Evolutionary conservation across 2,113 vertebrate species (phyloP), one percentile per base, ranked within the genome.

Genomic region (Numida meleagris): DNA sequence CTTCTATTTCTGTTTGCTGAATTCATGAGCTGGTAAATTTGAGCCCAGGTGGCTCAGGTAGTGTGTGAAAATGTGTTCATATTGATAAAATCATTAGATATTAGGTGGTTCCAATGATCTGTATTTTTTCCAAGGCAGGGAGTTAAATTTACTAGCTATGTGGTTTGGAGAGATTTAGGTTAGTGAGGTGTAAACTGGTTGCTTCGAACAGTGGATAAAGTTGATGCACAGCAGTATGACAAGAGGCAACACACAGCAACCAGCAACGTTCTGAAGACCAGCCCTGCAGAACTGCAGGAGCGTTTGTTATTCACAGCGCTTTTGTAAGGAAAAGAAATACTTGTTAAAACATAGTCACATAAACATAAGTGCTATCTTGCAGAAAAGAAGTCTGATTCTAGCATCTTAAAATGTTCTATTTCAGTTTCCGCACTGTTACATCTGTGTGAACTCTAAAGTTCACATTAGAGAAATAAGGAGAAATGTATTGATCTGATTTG

Each of bases 401-500:
- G 9, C n/a, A 76, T 45, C 40, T 82, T 88, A 76, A 94, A 95
- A 68, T 86, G 55, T 58, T 88, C 42, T 73, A 0, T 86, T 94
- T 76, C 55, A 16, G 45, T 88, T 95, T 93, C 63, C 88, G 42
- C 67, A 45, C 43, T 24, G 2, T 82, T 91, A 42, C 8, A 17
- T 82, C 51, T 85, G 3, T 76, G 63, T 66, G 58, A 94, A 79
- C 83, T 88, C 71, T 76, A 81, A 94, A 93, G 76, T 65, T 53
- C 36, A 74, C 79, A 88, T 23, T 4, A 4, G 76, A 88, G 68
- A 92, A 95, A 63, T 68, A 27, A 61, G n/a, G n/a, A 87, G 29
- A 18, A 55, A 87, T 82, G 34, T 89, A 3, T 80, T 93, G 45
- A 51, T 83, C 34, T 82, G 65, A n/a, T 66, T 68, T 91, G 72